Percentiles rank a stretch among this genome's conserved stretches.
phyloP scores from a whole-genome alignment of 2,888 invertebrate species.

The Drosophila imparisetae region DNA sequence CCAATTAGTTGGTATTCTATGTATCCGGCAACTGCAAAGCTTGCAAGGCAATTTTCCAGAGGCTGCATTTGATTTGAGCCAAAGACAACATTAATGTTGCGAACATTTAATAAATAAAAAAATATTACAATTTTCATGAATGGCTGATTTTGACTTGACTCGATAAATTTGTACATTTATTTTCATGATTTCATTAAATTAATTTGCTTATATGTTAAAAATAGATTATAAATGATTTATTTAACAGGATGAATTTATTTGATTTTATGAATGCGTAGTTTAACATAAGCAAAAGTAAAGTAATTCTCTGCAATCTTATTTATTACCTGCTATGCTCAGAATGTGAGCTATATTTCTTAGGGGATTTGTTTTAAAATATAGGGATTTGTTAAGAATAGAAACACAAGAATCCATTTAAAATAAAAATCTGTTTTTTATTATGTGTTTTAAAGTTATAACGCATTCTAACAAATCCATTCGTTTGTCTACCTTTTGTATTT shows the following conservation, averaged over 20 bases:
- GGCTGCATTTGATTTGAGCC: not conserved
- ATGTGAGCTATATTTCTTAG: not conserved
- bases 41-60: not conserved
- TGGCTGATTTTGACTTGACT: not conserved
- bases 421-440: not conserved
- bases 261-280: not conserved
- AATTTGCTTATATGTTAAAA: not conserved
- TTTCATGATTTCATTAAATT: not conserved
- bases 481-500: too few species aligned
- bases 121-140: not conserved
- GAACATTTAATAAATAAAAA: constrained; percentile 4
- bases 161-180: not conserved
- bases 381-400: constrained; percentile 6
- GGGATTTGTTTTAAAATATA: constrained; percentile 1
- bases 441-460: not conserved
- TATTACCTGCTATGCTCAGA: constrained; percentile 8
- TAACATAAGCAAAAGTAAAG: not conserved
- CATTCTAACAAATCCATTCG: too few species aligned
- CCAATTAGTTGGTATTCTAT: not conserved
- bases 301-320: not conserved
- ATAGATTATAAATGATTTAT: not conserved
- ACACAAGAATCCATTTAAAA: not conserved
- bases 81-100: not conserved
- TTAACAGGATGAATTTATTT: not conserved
- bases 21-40: not conserved